phyloP scores from a whole-genome alignment of 37 sponge, comb jelly and placozoan species.

The Spongia lamella region DNA sequence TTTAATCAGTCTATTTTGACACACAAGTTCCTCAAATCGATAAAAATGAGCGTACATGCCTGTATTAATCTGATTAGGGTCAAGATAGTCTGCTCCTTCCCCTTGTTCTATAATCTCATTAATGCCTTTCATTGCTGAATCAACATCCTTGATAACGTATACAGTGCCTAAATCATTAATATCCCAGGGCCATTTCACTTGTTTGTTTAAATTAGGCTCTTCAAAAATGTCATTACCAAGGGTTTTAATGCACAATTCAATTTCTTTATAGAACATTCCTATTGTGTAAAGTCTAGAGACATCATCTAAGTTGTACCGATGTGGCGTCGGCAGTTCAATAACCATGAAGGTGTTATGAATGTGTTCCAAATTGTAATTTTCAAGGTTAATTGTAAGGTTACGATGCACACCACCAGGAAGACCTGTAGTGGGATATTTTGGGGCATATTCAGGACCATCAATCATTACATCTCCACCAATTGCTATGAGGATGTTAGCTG shows the following conservation, averaged over 20 bases:
- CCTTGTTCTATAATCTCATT: constrained; percentile 38
- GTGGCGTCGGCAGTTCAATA: constrained; percentile 32
- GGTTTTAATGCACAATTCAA: constrained; percentile 19
- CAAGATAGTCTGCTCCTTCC: constrained; percentile 37
- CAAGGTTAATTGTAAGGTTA: constrained; percentile 23
- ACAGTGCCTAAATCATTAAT: neutral
- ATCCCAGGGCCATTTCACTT: constrained; percentile 43
- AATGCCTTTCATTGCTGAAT: constrained; percentile 24
- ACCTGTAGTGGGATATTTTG: constrained; percentile 21
- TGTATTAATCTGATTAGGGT: constrained; percentile 8
- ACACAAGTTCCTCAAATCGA: constrained; percentile 54
- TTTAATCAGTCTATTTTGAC: constrained; percentile 3
- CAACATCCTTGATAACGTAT: constrained; percentile 5
- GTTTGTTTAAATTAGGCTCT: neutral
- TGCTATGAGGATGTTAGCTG: constrained; percentile 59
- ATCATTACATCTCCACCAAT: constrained; percentile 35
- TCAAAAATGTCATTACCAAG: constrained; percentile 22
- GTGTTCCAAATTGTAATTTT: constrained; percentile 7
- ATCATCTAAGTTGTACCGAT: neutral
- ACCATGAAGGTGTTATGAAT: constrained; percentile 42
- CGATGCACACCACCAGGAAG: constrained; percentile 51
- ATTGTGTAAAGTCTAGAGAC: constrained; percentile 28
- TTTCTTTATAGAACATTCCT: constrained; percentile 61
- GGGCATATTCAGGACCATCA: constrained; percentile 8
- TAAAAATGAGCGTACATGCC: constrained; percentile 47